These are phyloP conservation scores for Crocidura indochinensis DNA, from an alignment of 2,797 vertebrate genomes.

Conservation along the genomic window DNA sequence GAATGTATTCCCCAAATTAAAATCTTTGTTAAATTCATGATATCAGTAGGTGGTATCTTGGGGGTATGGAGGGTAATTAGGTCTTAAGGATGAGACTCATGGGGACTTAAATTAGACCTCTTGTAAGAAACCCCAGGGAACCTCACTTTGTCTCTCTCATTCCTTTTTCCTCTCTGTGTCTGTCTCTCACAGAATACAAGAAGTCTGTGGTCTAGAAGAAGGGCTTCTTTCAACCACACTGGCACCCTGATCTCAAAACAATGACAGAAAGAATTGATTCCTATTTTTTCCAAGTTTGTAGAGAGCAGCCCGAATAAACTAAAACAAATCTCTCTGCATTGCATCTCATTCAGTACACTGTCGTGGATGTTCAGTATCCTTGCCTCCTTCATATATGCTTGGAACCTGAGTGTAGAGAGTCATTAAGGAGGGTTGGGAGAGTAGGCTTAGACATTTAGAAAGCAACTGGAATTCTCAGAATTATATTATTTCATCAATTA, in stretches of 20 bases:
- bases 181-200: not conserved
- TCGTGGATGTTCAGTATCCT: not conserved
- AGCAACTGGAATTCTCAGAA: not conserved
- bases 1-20: constrained; percentile 14
- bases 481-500: not conserved
- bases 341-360: not conserved
- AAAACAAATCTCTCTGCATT: not conserved
- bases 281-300: not conserved
- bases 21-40: not conserved
- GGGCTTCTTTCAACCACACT: not conserved
- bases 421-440: not conserved
- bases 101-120: not conserved
- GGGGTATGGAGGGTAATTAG: not conserved
- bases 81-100: not conserved
- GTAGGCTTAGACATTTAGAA: not conserved
- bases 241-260: not conserved
- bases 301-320: not conserved
- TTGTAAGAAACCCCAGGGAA: not conserved
- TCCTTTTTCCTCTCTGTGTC: not conserved
- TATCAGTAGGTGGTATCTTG: not conserved
- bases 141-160: not conserved
- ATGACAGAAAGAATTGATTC: not conserved
- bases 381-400: not conserved
- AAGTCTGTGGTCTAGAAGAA: not conserved
- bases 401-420: not conserved